A percentile compares a stretch with the other conserved stretches of the same genome.
phyloP scores from a whole-genome alignment of 1,140 invertebrate species.

The Orussus abietinus region DNA sequence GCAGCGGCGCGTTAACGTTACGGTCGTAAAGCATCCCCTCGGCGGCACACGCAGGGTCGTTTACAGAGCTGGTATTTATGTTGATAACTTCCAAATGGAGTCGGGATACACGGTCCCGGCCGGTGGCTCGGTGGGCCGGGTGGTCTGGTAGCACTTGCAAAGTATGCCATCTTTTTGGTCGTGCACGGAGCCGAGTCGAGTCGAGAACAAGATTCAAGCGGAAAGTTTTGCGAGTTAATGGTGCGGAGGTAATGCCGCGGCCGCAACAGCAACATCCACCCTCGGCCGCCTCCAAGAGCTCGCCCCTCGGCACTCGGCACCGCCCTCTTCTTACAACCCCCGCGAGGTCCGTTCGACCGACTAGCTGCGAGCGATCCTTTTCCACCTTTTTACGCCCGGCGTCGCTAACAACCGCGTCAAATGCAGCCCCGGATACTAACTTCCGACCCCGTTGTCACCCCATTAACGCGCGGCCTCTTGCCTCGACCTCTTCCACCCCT shows the following conservation, averaged over 20 bases:
- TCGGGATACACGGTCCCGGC: conserved; percentile 36
- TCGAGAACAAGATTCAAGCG: conserved; percentile 52
- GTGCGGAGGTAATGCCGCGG: conserved; percentile 49
- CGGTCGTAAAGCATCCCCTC: conserved; percentile 23
- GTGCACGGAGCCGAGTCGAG: conserved; percentile 33
- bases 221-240: conserved; percentile 55
- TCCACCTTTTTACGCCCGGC: conserved; percentile 29
- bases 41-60: conserved; percentile 17
- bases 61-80: conserved; percentile 39
- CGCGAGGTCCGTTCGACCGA: conserved; percentile 17
- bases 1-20: conserved; percentile 25
- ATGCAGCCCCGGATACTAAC: conserved; percentile 28
- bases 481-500: conserved; percentile 33
- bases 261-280: conserved; percentile 50
- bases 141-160: conserved; percentile 39
- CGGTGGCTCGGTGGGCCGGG: conserved; percentile 25
- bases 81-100: conserved; percentile 44
- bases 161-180: conserved; percentile 44
- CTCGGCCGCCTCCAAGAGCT: conserved; percentile 9
- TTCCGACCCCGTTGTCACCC: conserved; percentile 28
- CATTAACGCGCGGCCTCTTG: conserved; percentile 38
- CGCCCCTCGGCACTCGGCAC: conserved; percentile 23
- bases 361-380: conserved; percentile 36
- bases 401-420: conserved; percentile 42
- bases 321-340: conserved; percentile 22